Conservation (phyloP, 2,888 invertebrate genomes). For the Perizoma flavofasciatum region DNA sequence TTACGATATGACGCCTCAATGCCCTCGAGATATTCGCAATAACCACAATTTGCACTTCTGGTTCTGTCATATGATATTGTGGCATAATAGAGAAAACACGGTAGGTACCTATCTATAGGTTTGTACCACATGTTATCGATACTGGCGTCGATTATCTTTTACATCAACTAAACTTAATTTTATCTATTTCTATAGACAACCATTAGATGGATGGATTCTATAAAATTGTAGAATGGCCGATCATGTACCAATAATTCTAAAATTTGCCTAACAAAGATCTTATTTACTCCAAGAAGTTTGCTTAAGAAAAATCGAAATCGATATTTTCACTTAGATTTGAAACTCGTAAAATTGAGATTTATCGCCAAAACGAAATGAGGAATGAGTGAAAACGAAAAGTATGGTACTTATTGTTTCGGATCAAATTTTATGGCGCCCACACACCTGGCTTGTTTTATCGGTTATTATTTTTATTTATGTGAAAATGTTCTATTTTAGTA, state of each 20-base stretch:
- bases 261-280: too few relatives aligned
- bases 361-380: constrained; percentile 36
- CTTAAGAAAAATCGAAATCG: neutral
- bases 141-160: too few relatives aligned
- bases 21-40: constrained; percentile 29
- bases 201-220: too few relatives aligned
- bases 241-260: too few relatives aligned
- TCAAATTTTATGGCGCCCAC: constrained; percentile 32
- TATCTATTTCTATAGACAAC: too few relatives aligned
- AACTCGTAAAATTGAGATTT: constrained; percentile 37
- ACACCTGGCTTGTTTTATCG: constrained; percentile 35
- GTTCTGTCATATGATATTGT: constrained; percentile 21
- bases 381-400: constrained; percentile 29
- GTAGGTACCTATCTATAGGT: neutral
- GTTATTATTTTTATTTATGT: constrained; percentile 8
- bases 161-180: too few relatives aligned
- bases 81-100: constrained; percentile 5
- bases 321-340: constrained; percentile 21
- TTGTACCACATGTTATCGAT: too few relatives aligned
- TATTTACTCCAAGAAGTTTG: too few relatives aligned
- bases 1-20: constrained; percentile 18
- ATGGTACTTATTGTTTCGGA: constrained; percentile 19
- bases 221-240: too few relatives aligned
- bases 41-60: constrained; percentile 18
- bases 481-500: constrained; percentile 8